These are phyloP conservation scores for Glyptemys insculpta DNA, from an alignment of 2,797 vertebrate species.

Conservation along the genomic window DNA sequence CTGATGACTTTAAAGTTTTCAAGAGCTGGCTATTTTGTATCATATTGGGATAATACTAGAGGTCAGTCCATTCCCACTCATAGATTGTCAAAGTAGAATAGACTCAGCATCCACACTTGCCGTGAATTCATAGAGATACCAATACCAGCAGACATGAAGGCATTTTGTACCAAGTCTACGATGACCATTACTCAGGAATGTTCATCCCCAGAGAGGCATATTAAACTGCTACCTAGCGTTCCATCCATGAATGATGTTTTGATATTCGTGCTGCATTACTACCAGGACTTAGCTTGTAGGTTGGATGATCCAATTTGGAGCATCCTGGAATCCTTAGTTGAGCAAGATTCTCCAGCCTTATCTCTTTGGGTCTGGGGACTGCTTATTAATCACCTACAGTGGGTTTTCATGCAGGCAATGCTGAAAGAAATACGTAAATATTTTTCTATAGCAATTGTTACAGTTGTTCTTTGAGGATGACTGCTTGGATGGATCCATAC, in stretches of 20 bases:
- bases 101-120: neutral
- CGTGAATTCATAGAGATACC: neutral
- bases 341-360: neutral
- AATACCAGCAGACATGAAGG: neutral
- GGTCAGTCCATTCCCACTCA: neutral
- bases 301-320: neutral
- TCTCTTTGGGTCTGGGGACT: neutral
- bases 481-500: neutral
- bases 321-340: no score
- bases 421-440: neutral
- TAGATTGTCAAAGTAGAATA: neutral
- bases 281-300: fast-evolving
- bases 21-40: neutral
- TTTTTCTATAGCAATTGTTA: neutral
- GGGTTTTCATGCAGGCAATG: neutral
- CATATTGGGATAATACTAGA: fast-evolving
- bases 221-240: fast-evolving
- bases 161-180: fast-evolving
- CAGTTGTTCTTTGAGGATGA: neutral
- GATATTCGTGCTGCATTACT: fast-evolving
- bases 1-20: fast-evolving
- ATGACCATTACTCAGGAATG: fast-evolving
- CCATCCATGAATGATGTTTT: fast-evolving
- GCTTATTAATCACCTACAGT: neutral
- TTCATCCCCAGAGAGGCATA: neutral